Evolutionary conservation across 2,797 vertebrate genomes (phyloP), one percentile per base, ranked within the genome.

Genomic region (Tiaroga cobitis): DNA sequence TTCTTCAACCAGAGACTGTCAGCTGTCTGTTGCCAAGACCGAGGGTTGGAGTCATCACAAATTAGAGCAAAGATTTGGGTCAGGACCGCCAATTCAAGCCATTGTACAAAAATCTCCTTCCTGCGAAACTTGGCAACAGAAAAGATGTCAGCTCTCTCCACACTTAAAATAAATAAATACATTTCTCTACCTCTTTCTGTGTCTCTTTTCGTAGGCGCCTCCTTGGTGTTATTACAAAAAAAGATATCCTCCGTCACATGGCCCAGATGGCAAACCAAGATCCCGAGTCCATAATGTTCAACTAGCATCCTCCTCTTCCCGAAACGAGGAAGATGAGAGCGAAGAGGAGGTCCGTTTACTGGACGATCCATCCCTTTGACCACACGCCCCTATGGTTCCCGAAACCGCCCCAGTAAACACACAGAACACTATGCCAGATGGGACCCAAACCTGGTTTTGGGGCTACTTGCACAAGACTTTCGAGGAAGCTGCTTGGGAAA

Each of bases 241-340:
- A 99, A 97, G 98, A 99, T 94, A 99, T 99, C 95, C 98, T 99
- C 54, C 98, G 98, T 94, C 98, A 99, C 95, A 99, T 99, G 98
- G 98, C 98, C 94, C 98, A 99, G 96, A 99, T 97, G 97, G 97
- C 98, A 96, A 96, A 99, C 94, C 96, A 97, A 95, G 98, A 99
- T 91, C 98, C 98, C 93, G 96, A 97, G 92, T 97, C 96, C 94
- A 99, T 99, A 95, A 98, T 99, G 98, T 99, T 99, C 98, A 99
- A 99, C 96, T 99, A 96, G 97, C 95, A 80, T 91, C 93, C 83
- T 93, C 95, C 88, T 94, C 93, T 91, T 83, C 84, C 92, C 72
- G 88, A 82, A 61, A 70, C 54, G 83, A 77, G 56, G 84, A 84
- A 83, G 89, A 51, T 88, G 86, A 89, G 89, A 94, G 92, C 86